phyloP scores from a whole-genome alignment of 2,113 vertebrate species.

The Rhabdomys dilectus region DNA sequence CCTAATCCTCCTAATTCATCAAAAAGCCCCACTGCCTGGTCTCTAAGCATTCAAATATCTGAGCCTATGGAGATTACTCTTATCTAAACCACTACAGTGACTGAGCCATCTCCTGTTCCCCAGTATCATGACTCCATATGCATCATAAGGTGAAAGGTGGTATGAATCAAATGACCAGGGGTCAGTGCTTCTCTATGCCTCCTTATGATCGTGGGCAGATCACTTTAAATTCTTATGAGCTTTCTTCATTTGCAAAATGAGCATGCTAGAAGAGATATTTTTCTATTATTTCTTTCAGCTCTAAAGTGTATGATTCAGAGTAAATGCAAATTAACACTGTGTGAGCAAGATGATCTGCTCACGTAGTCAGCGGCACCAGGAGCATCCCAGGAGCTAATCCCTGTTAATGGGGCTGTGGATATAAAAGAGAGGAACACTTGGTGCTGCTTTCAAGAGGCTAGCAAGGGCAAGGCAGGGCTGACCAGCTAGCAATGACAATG shows the following conservation, averaged over 20 bases:
- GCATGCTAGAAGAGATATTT: conserved; percentile 15
- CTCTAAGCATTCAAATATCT: neutral
- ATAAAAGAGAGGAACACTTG: conserved; percentile 40
- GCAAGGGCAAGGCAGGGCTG: neutral
- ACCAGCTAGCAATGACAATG: neutral
- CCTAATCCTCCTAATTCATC: neutral
- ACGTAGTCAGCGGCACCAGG: conserved; percentile 38
- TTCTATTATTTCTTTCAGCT: conserved; percentile 48
- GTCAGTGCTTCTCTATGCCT: neutral
- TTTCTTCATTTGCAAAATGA: conserved; percentile 52
- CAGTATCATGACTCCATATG: neutral
- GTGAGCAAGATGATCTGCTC: conserved; percentile 66
- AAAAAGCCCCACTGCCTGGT: neutral
- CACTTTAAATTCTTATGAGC: neutral
- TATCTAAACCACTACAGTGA: neutral
- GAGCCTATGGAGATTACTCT: neutral
- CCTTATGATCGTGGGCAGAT: conserved; percentile 32
- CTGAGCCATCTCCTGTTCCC: neutral
- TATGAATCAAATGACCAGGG: neutral
- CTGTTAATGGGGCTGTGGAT: neutral
- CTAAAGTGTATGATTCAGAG: conserved; percentile 44
- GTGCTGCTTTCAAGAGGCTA: conserved; percentile 35
- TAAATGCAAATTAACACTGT: conserved; percentile 57
- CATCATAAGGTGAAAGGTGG: neutral
- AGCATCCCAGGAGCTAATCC: conserved; percentile 11